These are phyloP conservation scores for Grallaria varia DNA, from an alignment of 2,113 vertebrate genomes.

Conservation along the genomic window DNA sequence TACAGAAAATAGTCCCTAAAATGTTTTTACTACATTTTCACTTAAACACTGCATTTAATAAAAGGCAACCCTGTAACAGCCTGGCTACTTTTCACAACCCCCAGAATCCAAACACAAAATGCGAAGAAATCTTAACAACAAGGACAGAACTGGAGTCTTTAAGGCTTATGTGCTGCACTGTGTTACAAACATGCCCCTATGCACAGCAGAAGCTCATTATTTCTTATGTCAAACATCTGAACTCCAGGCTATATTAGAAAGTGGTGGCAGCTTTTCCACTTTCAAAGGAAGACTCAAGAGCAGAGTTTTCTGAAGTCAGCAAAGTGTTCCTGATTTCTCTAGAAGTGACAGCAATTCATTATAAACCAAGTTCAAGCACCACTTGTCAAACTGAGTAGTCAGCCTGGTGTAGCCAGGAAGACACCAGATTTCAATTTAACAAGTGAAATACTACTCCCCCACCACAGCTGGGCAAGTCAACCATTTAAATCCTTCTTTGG, in stretches of 20 bases:
- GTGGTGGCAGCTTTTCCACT: not conserved
- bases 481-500: not conserved
- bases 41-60: not conserved
- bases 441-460: not conserved
- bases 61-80: not conserved
- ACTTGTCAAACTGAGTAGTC: not conserved
- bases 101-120: not conserved
- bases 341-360: not conserved
- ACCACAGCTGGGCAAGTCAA: not conserved
- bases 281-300: not conserved
- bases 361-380: not conserved
- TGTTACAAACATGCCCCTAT: accelerated
- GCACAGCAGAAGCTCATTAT: not conserved
- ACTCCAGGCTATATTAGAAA: not conserved
- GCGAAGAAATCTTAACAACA: not conserved
- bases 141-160: not conserved
- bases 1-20: not conserved
- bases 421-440: not conserved
- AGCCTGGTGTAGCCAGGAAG: not conserved
- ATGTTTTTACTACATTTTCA: not conserved
- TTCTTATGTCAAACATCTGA: not conserved
- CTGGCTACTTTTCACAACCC: not conserved
- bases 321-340: not conserved
- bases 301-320: not conserved
- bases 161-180: not conserved